Base-by-base conservation (phyloP, 2,888 invertebrate species). In the Apoda limacodes region DNA sequence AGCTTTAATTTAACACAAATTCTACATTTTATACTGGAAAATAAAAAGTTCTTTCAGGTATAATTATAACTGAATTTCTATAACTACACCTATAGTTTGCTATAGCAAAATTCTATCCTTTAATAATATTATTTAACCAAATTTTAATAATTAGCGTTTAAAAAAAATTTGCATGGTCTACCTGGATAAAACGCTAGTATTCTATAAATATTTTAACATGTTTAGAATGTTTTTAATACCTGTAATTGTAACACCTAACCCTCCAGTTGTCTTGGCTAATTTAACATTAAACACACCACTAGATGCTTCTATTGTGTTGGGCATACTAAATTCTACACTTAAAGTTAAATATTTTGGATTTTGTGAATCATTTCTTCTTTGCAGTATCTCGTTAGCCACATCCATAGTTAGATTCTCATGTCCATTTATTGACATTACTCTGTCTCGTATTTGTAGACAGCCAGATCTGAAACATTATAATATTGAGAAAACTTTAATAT, bases 251-350 rank as follows among this genome's bases (percentile, higher is more conserved):
- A 97, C 88, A 2, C 97, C 97, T 9, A 97, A 80, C 3, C 93
- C 93, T 13, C 86, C 87, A 21, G 88, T 88, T 14, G 86, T 88
- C 46, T 89, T 88, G 3, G 93, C 89, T 28, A 97, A 80, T 63
- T 94, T 92, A 0, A 98, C 95, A 40, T 90, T 92, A 57, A 95
- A 96, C 0, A 94, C 89, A 0, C 95, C 95, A 47, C 92, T 92
- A 4, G 92, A 89, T 2, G 95, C 94, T 41, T 95, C 92, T 24
- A 95, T 93, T 0, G 93, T 88, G 45, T 95, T 95, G 6, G 93
- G 91, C 63, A 95, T 93, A 69, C 92, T 93, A 64, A 95, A 95
- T 60, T 95, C 95, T 1, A 92, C 85, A 47, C 91, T 89, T 22
- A 96, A 61, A 24, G 88, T 88, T 22, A 95, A 83, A 74, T 90